Evolutionary conservation across 2,113 vertebrate genomes (phyloP), one percentile per base, ranked within the genome.

Genomic region (Acanthisitta chloris): DNA sequence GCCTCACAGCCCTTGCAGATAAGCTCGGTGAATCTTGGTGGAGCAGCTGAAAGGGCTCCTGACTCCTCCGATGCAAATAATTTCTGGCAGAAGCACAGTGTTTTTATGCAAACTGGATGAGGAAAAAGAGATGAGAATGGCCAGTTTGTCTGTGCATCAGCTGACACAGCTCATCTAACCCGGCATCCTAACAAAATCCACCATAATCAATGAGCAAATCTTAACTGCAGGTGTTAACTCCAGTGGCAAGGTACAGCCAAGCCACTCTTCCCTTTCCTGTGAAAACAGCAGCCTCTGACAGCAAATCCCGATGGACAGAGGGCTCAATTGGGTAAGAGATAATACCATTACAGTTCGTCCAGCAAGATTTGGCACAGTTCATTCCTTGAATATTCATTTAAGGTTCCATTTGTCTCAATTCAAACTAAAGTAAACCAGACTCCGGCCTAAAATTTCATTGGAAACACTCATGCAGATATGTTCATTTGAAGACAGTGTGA

Each of bases 61-160:
- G 76, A 95, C 76, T 94, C 76, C 79, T 86, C 46, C 90, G 95
- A 77, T 66, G 76, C 92, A 93, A 97, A 90, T 92, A 92, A 90
- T 93, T 94, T 80, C 88, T 88, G 92, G 88, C 94, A 96, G 58
- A 95, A 58, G 71, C 29, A 93, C 17, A 77, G 36, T 28, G 19
- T 82, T 73, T 92, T 77, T 96, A 88, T 73, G 76, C 83, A 90
- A 45, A 89, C 64, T 33, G 36, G 38, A 94, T 46, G 71, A 92
- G 79, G 70, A 87, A 89, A 88, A 80, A 82, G 34, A 79, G 52
- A 82, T 13, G 54, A 96, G 62, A 86, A 88, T 0, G 34, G 71
- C 76, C 90, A 94, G 92, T 88, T 90, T 90, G 46, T 62, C 76
- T 91, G 70, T 70, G 64, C 67, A 49, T 95, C 79, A 92, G 88